phyloP scores from a whole-genome alignment of 2,797 vertebrate genomes.

The Lates japonicus region DNA sequence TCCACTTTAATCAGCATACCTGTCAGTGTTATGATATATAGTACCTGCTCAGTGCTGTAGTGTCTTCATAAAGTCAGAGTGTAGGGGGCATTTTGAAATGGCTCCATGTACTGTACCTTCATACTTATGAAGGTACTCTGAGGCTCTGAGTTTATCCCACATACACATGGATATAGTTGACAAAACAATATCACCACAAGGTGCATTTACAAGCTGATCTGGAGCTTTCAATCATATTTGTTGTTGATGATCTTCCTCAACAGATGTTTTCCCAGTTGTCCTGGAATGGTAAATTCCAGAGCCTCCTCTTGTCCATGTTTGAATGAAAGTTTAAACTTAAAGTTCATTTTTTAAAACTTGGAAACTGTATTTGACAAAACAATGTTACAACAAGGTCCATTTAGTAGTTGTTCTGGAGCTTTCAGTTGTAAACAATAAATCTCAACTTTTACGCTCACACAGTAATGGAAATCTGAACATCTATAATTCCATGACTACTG shows the following conservation, averaged over 20 bases:
- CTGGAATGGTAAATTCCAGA: too few relatives aligned
- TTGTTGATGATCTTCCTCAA: neutral
- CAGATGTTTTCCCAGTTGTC: neutral
- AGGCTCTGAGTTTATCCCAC: neutral
- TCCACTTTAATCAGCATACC: slow-evolving; percentile 56
- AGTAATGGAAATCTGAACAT: neutral
- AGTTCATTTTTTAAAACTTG: neutral
- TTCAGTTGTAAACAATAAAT: neutral
- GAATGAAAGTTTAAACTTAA: neutral
- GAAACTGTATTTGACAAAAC: neutral
- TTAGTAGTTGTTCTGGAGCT: neutral
- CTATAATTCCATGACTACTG: neutral
- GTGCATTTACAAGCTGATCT: neutral
- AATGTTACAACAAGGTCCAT: too few relatives aligned
- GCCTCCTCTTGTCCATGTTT: neutral
- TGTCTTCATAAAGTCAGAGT: slow-evolving; percentile 29
- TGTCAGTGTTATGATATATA: slow-evolving; percentile 50
- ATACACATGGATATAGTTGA: neutral
- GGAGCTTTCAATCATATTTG: neutral
- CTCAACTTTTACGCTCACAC: neutral
- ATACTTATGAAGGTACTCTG: neutral
- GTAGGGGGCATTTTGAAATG: slow-evolving; percentile 17
- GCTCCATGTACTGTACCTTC: neutral
- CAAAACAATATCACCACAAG: neutral
- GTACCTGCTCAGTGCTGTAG: slow-evolving; percentile 33